Evolutionary conservation across 2,888 invertebrate species (phyloP).

Genomic region (Nomada fabriciana): DNA sequence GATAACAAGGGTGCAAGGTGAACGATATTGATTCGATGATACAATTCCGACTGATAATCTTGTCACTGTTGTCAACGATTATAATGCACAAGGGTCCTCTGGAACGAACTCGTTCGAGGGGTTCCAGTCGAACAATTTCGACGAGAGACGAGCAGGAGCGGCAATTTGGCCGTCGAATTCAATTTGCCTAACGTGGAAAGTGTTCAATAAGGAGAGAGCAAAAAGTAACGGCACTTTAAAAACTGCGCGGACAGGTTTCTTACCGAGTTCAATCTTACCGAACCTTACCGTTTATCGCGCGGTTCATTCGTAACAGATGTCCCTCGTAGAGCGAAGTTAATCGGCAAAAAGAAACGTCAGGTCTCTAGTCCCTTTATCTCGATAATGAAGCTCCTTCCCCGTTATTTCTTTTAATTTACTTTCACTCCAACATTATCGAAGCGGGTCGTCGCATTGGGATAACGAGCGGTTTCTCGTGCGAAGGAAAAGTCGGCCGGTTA

Average conservation of each 20-base stretch:
- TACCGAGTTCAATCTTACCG: neutral
- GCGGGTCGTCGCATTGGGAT: neutral
- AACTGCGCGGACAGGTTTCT: no score
- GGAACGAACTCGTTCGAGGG: neutral
- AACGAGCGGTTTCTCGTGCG: neutral
- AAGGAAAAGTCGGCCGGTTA: neutral
- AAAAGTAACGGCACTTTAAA: no score
- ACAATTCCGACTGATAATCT: conserved; percentile 26
- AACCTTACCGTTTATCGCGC: neutral
- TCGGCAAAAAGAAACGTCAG: neutral
- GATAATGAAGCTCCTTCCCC: neutral
- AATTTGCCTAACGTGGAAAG: neutral
- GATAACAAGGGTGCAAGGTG: neutral
- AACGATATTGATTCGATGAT: neutral
- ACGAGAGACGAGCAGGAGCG: conserved; percentile 2
- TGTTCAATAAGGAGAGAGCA: no score
- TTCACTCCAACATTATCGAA: neutral
- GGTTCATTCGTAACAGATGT: neutral
- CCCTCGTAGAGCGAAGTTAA: neutral
- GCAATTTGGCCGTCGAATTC: neutral
- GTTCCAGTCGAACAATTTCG: conserved; percentile 20
- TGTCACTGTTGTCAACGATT: conserved; percentile 6
- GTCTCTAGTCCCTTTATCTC: neutral
- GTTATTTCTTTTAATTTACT: conserved; percentile 17
- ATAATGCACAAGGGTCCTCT: conserved; percentile 20